phyloP scores from a whole-genome alignment of 2,888 invertebrate species.

The Rotaria macrura region DNA sequence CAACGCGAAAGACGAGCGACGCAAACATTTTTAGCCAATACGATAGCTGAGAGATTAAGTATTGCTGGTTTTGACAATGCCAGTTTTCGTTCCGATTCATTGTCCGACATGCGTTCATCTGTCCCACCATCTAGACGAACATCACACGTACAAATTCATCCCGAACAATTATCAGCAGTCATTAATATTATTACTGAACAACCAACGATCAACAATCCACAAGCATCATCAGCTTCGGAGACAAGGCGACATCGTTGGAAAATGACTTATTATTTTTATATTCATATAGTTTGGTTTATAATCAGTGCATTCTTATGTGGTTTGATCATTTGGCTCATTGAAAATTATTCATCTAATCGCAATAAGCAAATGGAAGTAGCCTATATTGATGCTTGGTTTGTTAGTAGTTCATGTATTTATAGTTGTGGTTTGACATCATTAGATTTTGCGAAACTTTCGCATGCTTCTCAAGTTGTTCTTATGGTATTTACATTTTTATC shows the following conservation, averaged over 20 bases:
- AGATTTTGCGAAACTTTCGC: neutral
- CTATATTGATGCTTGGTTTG: neutral
- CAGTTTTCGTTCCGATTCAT: neutral
- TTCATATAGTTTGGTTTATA: neutral
- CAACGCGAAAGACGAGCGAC: neutral
- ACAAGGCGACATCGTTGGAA: neutral
- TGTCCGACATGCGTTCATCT: neutral
- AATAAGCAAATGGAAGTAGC: neutral
- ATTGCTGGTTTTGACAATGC: neutral
- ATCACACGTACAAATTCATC: neutral
- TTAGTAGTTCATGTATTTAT: neutral
- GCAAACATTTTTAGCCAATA: neutral
- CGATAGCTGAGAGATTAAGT: neutral
- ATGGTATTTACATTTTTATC: neutral
- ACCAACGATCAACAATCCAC: neutral
- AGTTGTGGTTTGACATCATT: neutral
- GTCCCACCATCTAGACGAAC: neutral
- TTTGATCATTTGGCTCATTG: neutral
- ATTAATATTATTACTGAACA: too few species aligned
- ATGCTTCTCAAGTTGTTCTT: neutral
- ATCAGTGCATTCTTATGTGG: neutral
- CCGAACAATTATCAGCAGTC: neutral
- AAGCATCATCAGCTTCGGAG: neutral
- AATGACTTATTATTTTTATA: neutral
- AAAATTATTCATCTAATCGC: neutral